phyloP scores from a whole-genome alignment of 1,140 invertebrate species.

The Mycetomoellerius zeteki region DNA sequence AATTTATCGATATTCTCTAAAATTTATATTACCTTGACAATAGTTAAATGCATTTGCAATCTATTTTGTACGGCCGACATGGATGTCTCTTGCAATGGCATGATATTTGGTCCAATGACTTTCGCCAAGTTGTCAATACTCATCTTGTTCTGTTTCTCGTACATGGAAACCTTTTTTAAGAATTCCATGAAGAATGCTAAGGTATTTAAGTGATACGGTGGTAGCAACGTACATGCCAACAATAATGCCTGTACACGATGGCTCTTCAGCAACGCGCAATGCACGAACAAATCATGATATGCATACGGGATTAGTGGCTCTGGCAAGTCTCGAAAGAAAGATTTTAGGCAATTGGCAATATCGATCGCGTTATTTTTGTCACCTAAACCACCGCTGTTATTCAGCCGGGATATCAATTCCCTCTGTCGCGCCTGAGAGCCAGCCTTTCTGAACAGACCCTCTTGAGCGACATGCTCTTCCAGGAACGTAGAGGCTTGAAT shows the following conservation, averaged over 20 bases:
- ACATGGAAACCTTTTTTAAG: constrained; percentile 88
- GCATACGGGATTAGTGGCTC: constrained; percentile 92
- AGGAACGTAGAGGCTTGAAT: constrained; percentile 91
- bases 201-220: constrained; percentile 89
- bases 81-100: constrained; percentile 90
- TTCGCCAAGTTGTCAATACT: constrained; percentile 92
- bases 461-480: constrained; percentile 89
- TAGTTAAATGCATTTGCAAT: constrained; percentile 89
- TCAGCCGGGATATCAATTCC: constrained; percentile 91
- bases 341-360: constrained; percentile 93
- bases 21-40: constrained; percentile 87
- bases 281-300: constrained; percentile 92
- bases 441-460: constrained; percentile 95
- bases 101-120: constrained; percentile 93
- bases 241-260: constrained; percentile 87
- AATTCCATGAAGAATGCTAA: constrained; percentile 91
- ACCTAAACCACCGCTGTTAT: constrained; percentile 89
- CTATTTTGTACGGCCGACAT: constrained; percentile 88
- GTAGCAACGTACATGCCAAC: constrained; percentile 89
- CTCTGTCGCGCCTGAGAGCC: constrained; percentile 93
- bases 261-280: constrained; percentile 88
- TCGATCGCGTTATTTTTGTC: constrained; percentile 92
- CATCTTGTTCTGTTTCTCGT: constrained; percentile 93
- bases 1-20: constrained; percentile 41
- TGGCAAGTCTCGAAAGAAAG: constrained; percentile 93